phyloP scores from a whole-genome alignment of 2,113 vertebrate species.

The Aptenodytes patagonicus region DNA sequence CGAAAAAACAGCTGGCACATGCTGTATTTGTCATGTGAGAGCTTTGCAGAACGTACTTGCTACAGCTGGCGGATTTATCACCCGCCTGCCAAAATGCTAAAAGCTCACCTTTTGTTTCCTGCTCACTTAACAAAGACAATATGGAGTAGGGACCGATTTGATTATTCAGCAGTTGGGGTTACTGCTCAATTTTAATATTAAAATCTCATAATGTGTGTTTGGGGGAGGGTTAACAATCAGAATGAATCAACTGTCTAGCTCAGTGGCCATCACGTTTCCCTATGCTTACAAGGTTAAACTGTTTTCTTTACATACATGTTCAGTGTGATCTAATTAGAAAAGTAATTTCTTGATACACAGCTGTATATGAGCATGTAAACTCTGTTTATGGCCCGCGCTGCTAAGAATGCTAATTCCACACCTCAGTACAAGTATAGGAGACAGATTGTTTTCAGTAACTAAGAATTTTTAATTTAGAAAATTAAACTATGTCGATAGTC shows the following conservation, averaged over 20 bases:
- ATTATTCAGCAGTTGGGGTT: constrained; percentile 3
- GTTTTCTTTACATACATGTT: not conserved
- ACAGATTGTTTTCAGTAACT: not conserved
- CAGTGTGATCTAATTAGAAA: not conserved
- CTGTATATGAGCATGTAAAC: not conserved
- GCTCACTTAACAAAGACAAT: constrained; percentile 22
- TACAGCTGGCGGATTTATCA: constrained; percentile 68
- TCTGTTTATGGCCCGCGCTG: not conserved
- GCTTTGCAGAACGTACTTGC: constrained; percentile 48
- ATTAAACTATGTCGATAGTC: not conserved
- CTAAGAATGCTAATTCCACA: not conserved
- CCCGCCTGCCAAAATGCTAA: constrained; percentile 36
- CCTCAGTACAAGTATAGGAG: not conserved
- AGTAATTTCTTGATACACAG: not conserved
- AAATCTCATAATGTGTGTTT: not conserved
- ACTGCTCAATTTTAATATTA: not conserved
- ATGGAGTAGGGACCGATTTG: not conserved
- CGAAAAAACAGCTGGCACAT: constrained; percentile 74
- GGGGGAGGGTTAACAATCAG: not conserved
- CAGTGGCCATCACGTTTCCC: not conserved
- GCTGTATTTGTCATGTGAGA: constrained; percentile 68
- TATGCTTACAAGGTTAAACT: not conserved
- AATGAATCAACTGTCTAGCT: not conserved
- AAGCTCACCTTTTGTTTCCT: constrained; percentile 69
- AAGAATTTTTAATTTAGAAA: not conserved